Evolutionary conservation across 2,888 invertebrate species (phyloP).

Genomic region (Prosopocoilus inquinatus): DNA sequence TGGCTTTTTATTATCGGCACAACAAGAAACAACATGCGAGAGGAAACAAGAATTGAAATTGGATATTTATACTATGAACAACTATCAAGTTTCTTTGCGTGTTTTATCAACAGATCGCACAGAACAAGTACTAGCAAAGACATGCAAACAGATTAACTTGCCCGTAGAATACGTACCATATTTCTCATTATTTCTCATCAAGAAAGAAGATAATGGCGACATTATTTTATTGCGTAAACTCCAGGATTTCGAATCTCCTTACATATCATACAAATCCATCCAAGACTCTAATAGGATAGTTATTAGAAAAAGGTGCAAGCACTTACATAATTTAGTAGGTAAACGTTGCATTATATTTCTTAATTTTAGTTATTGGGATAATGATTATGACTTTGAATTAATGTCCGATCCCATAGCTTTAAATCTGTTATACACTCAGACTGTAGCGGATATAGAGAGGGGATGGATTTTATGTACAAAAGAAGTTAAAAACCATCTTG

Average conservation of each 20-base stretch:
- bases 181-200: constrained; percentile 87
- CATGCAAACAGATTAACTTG: constrained; percentile 78
- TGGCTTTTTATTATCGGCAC: constrained; percentile 86
- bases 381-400: constrained; percentile 76
- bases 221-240: constrained; percentile 79
- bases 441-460: constrained; percentile 80
- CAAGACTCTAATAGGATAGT: constrained; percentile 74
- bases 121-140: constrained; percentile 78
- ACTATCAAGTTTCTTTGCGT: constrained; percentile 77
- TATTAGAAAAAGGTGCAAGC: constrained; percentile 75
- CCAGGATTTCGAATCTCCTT: constrained; percentile 96
- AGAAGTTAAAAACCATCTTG: constrained; percentile 64
- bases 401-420: constrained; percentile 79
- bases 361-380: constrained; percentile 80
- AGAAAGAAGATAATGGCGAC: constrained; percentile 70
- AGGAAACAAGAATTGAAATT: constrained; percentile 69
- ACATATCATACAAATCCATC: constrained; percentile 83
- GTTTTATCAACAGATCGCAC: constrained; percentile 81
- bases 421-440: constrained; percentile 85
- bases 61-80: constrained; percentile 84
- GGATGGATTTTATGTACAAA: constrained; percentile 80
- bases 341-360: constrained; percentile 1
- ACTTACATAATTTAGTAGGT: neutral
- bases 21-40: constrained; percentile 79
- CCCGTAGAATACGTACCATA: constrained; percentile 78